These are phyloP conservation scores for Vidua macroura DNA, from an alignment of 2,113 vertebrate genomes.

Conservation along the genomic window DNA sequence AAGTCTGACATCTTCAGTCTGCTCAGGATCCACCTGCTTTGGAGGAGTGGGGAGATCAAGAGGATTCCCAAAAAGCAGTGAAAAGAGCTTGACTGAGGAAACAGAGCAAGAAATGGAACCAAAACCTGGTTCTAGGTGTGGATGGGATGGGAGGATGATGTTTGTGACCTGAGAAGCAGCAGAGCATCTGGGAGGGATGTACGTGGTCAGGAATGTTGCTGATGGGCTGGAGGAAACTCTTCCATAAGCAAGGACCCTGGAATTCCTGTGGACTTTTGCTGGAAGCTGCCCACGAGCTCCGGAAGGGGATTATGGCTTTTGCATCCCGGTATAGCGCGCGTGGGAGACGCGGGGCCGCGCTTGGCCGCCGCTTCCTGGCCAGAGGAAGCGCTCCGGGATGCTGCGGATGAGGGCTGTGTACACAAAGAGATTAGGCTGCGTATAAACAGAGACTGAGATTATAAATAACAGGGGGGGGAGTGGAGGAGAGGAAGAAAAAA, in stretches of 20 bases:
- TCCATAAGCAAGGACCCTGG: fast-evolving
- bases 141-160: not conserved
- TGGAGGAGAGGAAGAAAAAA: not conserved
- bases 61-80: not conserved
- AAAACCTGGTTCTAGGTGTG: fast-evolving
- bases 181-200: not conserved
- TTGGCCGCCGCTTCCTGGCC: not conserved
- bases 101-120: fast-evolving
- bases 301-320: not conserved
- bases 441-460: not conserved
- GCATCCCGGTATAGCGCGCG: fast-evolving
- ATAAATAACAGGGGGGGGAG: not conserved
- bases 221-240: not conserved
- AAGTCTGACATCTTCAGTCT: fast-evolving
- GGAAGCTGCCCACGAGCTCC: not conserved
- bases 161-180: not conserved
- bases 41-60: not conserved
- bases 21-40: not conserved
- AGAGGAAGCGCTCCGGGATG: not conserved
- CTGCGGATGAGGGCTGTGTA: not conserved
- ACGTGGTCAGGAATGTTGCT: fast-evolving
- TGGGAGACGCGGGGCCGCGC: not conserved
- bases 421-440: not conserved
- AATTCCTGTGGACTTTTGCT: not conserved
- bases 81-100: not conserved